Evolutionary conservation across 2,113 vertebrate species (phyloP), one percentile per base, ranked within the genome.

Genomic region (Neoarius graeffei): DNA sequence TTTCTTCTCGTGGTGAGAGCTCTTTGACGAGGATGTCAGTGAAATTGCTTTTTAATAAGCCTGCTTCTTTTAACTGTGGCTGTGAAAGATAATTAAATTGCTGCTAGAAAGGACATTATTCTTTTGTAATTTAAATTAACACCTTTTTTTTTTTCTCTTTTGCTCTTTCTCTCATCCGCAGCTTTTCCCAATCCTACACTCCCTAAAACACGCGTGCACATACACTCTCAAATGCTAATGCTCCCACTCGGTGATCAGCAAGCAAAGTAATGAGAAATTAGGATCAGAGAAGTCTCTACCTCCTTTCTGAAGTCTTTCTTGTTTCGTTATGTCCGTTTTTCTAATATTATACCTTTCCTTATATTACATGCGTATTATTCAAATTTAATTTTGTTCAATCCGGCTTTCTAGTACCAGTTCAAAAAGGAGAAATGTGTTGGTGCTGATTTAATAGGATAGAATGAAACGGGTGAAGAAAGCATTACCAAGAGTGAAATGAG

Each of bases 61-160:
- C 93, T 89, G 92, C 93, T 94, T 93, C 93, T 94, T 95, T 95
- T 93, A 95, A 95, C 91, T 94, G 93, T 91, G 89, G 92, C 94
- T 93, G 88, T 94, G 92, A 91, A 94, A 95, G 94, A 96, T 96
- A 96, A 95, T 95, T 96, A 94, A 95, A 94, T 93, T 94, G 92
- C 94, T 93, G 92, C 89, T 93, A 93, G 93, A 96, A 95, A 94
- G 94, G 92, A 94, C 91, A 87, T 91, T 91, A 93, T 95, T 95
- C 95, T 96, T 96, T 96, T 96, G 94, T 95, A 95, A 96, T 96
- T 96, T 95, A 96, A 96, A 96, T 96, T 92, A 95, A 94, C 90
- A 60, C 86, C 85, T 88, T 93, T 93, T 94, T 90, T n/a, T n/a
- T n/a, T n/a, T n/a, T n/a, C n/a, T 56, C 52, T 80, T 54, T 57